These are phyloP conservation scores for Nephotettix cincticeps DNA, from an alignment of 1,140 invertebrate genomes.

Conservation along the genomic window DNA sequence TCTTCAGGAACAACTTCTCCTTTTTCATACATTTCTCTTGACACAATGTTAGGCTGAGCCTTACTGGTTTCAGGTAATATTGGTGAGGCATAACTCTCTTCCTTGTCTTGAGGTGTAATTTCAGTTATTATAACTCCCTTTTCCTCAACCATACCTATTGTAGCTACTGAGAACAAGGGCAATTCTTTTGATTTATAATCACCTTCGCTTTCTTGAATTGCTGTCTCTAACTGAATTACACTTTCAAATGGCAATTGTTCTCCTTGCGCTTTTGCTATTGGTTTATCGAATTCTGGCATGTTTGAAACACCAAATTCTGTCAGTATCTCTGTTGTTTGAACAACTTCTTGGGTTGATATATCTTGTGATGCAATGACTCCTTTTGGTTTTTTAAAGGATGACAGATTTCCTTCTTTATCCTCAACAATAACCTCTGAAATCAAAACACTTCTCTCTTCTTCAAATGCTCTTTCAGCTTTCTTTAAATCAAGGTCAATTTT, in stretches of 20 bases:
- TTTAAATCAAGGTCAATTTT: conserved; percentile 43
- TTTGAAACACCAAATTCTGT: conserved; percentile 35
- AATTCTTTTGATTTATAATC: conserved; percentile 45
- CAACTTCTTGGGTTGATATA: conserved; percentile 44
- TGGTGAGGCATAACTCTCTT: conserved; percentile 34
- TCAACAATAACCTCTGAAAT: conserved; percentile 50
- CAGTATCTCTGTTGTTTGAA: conserved; percentile 42
- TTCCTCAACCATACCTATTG: conserved; percentile 46
- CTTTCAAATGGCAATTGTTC: conserved; percentile 51
- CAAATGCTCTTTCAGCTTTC: conserved; percentile 48
- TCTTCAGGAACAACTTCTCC: conserved; percentile 42
- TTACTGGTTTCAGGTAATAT: conserved; percentile 32
- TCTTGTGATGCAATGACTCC: conserved; percentile 42
- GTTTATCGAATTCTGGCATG: conserved; percentile 33
- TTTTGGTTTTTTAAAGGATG: conserved; percentile 42
- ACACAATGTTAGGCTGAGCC: conserved; percentile 32
- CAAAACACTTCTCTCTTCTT: conserved; percentile 48
- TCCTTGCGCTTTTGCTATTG: conserved; percentile 37
- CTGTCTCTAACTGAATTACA: conserved; percentile 50
- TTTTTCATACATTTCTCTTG: conserved; percentile 33
- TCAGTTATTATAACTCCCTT: conserved; percentile 44
- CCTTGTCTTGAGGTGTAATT: conserved; percentile 44
- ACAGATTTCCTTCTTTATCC: conserved; percentile 52
- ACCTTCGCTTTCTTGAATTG: conserved; percentile 50
- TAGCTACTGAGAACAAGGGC: conserved; percentile 42